Evolutionary conservation across 2,113 vertebrate genomes (phyloP).

Genomic region (Burhinus oedicnemus): DNA sequence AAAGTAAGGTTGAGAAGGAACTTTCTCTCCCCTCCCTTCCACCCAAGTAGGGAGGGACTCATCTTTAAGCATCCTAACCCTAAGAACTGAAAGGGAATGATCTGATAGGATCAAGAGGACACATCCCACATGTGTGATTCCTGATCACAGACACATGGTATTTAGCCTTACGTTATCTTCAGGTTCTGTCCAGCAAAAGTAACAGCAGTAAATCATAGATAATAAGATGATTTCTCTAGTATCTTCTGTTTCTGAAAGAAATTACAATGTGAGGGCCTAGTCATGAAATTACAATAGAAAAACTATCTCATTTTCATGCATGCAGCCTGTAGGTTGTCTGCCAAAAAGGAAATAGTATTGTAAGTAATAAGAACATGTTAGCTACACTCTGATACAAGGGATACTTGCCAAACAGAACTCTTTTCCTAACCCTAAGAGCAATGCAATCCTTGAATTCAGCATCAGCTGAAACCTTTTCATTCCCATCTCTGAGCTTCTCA

Average conservation of each 20-base stretch:
- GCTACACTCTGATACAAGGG: background rate
- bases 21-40: background rate
- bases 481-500: background rate
- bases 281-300: background rate
- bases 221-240: background rate
- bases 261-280: background rate
- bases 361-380: background rate
- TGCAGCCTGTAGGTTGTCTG: background rate
- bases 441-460: accelerated
- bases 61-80: background rate
- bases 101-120: background rate
- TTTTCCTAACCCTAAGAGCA: background rate
- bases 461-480: background rate
- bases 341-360: background rate
- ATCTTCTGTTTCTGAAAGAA: background rate
- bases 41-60: background rate
- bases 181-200: background rate
- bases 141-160: background rate
- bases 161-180: background rate
- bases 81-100: background rate
- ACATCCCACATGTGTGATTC: background rate
- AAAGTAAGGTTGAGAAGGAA: background rate
- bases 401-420: background rate
- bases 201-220: background rate
- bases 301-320: background rate